These are phyloP conservation scores for Cydia pomonella DNA, from an alignment of 1,140 invertebrate genomes.

Conservation along the genomic window DNA sequence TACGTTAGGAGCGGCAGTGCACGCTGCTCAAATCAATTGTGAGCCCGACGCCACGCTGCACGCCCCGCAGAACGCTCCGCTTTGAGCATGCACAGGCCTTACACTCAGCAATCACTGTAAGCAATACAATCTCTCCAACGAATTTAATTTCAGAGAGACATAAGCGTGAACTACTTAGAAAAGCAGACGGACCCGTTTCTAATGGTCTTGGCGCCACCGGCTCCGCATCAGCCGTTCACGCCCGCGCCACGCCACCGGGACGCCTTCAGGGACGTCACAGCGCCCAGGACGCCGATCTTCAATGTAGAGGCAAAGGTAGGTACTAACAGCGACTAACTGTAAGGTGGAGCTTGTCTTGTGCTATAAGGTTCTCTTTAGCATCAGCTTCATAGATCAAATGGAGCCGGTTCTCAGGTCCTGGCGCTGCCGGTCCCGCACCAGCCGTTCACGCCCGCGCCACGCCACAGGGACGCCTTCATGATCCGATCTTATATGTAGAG, in stretches of 20 bases:
- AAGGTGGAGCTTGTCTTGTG: no score
- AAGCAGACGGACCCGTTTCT: conserved; percentile 85
- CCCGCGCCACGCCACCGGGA: conserved; percentile 87
- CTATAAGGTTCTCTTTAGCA: conserved; percentile 15
- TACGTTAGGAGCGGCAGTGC: no score
- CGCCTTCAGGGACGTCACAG: conserved; percentile 82
- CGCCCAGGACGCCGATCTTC: conserved; percentile 87
- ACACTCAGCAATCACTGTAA: no score
- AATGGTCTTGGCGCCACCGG: conserved; percentile 91
- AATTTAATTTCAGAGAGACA: conserved; percentile 56
- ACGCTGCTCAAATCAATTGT: no score
- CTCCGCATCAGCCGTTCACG: conserved; percentile 91
- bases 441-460: conserved; percentile 89
- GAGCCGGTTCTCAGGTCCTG: conserved; percentile 91
- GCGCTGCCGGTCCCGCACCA: conserved; percentile 91
- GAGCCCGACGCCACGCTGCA: no score
- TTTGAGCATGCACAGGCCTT: no score
- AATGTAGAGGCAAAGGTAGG: conserved; percentile 81
- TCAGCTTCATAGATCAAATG: conserved; percentile 67
- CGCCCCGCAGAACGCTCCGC: no score
- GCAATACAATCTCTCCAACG: no score
- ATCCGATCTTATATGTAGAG: conserved; percentile 87
- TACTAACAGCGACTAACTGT: conserved; percentile 35
- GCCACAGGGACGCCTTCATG: conserved; percentile 85
- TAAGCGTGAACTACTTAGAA: conserved; percentile 64